Evolutionary conservation across 2,113 vertebrate genomes (phyloP), one percentile per base, ranked within the genome.

Genomic region (Pionites leucogaster): DNA sequence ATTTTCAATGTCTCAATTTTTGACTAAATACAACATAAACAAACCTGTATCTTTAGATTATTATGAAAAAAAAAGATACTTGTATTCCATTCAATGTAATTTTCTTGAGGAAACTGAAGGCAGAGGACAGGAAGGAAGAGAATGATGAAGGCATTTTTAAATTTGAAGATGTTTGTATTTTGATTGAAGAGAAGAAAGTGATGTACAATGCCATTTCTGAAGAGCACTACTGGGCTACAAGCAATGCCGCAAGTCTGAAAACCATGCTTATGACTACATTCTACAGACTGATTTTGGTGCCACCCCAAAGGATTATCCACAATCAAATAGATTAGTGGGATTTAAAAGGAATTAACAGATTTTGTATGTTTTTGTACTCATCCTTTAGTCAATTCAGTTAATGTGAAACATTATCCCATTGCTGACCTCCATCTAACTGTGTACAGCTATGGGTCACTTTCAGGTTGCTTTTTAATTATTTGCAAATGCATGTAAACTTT

Each of bases 321-420:
- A 94, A 74, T 88, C 96, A 91, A 76, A 64, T 0, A 93, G 95
- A 95, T 97, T 97, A 97, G 46, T 76, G 37, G 28, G 31, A 57
- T 24, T 96, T 96, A 95, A 76, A 92, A 93, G 60, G 95, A 94
- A 96, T 97, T 96, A 97, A 91, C 0, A 42, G 94, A 92, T 95
- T 96, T 91, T 80, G 14, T 74, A 70, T 89, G 86, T 76, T 96
- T 96, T 50, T 62, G 76, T 90, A 78, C 83, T 96, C 53, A 95
- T 96, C 69, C 74, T 87, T 91, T 53, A 10, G 90, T 93, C 92
- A 93, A 93, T 94, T 93, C 69, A 8, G 64, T 91, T 95, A 93
- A 95, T 95, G 87, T 92, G 92, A 95, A 93, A 91, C 19, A 0
- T 90, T 86, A 94, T 78, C 71, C 33, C 33, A 49, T 28, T 92